Evolutionary conservation across 2,888 invertebrate species (phyloP).

Genomic region (Noctua comes): DNA sequence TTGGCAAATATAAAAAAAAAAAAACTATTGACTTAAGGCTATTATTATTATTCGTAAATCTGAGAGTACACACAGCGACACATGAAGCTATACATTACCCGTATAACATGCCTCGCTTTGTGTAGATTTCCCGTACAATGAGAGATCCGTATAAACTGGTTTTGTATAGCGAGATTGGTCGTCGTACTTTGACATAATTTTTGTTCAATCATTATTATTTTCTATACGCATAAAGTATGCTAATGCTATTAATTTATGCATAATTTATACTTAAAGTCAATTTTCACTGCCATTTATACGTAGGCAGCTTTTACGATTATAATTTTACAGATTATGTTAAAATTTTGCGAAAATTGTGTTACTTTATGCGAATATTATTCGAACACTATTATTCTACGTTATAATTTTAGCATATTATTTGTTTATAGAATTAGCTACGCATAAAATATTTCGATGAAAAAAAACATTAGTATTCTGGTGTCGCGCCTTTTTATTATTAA

Average conservation of each 20-base stretch:
- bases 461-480: constrained; percentile 18
- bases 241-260: constrained; percentile 44
- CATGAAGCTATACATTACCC: no score
- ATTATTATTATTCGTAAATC: neutral
- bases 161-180: no score
- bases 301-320: constrained; percentile 13
- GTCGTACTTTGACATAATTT: constrained; percentile 31
- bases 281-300: constrained; percentile 26
- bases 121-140: no score
- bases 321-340: constrained; percentile 30
- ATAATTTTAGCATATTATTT: constrained; percentile 39
- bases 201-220: constrained; percentile 25
- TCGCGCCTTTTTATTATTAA: constrained; percentile 21
- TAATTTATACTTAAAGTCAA: neutral
- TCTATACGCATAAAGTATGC: constrained; percentile 9
- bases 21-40: constrained; percentile 15
- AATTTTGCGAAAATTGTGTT: constrained; percentile 25
- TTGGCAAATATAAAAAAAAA: constrained; percentile 32
- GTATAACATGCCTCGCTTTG: no score
- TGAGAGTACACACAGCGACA: neutral
- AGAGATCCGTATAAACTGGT: no score
- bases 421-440: constrained; percentile 35
- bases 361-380: constrained; percentile 55
- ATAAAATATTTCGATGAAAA: constrained; percentile 11
- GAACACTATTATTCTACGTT: constrained; percentile 18